phyloP scores from a whole-genome alignment of 2,797 vertebrate species.

The Rhinogobio ventralis region DNA sequence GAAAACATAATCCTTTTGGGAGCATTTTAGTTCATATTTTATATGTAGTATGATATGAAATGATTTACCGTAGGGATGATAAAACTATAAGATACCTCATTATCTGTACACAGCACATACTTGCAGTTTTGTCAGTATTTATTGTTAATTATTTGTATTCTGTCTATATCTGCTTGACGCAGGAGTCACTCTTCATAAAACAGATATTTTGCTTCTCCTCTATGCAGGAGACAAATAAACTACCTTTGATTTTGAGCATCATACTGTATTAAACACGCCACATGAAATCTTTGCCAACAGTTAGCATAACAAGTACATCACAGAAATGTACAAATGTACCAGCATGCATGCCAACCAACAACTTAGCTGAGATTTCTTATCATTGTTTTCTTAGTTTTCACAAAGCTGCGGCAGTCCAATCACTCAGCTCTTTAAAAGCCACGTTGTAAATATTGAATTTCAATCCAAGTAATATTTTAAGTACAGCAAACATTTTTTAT shows the following conservation, averaged over 20 bases:
- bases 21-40: not conserved
- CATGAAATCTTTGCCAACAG: not conserved
- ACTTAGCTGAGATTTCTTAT: conserved; percentile 1
- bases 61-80: not conserved
- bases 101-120: not conserved
- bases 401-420: conserved; percentile 43
- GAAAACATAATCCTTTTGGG: not conserved
- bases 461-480: conserved; percentile 59
- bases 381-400: conserved; percentile 27
- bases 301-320: conserved; percentile 6
- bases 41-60: not conserved
- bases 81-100: conserved; percentile 17
- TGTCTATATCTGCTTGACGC: not conserved
- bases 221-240: not conserved
- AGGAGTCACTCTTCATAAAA: conserved; percentile 3
- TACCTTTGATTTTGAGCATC: conserved; percentile 10
- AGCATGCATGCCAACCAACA: not conserved
- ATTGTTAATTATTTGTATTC: conserved; percentile 8
- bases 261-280: not conserved
- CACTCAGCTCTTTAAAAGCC: conserved; percentile 55
- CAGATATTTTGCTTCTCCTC: not conserved
- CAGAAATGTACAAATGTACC: not conserved
- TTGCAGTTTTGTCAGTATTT: not conserved
- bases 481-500: conserved; percentile 48
- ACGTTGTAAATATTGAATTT: conserved; percentile 60